These are phyloP conservation scores for Panzeria rudis DNA, from an alignment of 2,888 invertebrate species.

Conservation along the genomic window DNA sequence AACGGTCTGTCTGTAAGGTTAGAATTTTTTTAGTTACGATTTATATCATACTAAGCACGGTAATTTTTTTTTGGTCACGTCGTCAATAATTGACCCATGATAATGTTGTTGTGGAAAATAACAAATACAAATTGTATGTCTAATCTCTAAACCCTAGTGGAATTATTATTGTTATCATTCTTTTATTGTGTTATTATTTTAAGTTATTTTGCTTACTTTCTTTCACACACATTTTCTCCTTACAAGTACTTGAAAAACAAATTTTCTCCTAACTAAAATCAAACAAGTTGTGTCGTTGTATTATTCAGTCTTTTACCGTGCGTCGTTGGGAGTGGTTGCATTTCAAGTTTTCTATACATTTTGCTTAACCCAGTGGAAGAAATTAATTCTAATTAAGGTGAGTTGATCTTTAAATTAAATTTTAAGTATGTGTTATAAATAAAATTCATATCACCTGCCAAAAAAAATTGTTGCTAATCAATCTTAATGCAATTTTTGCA, in stretches of 20 bases:
- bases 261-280: constrained; percentile 60
- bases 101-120: too few relatives aligned
- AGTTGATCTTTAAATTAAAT: constrained; percentile 25
- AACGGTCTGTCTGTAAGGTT: too few relatives aligned
- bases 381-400: constrained; percentile 49
- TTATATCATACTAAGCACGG: too few relatives aligned
- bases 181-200: constrained; percentile 4
- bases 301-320: constrained; percentile 63
- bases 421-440: not conserved
- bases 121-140: too few relatives aligned
- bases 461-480: not conserved
- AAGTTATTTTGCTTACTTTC: constrained; percentile 31
- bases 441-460: not conserved
- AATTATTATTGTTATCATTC: constrained; percentile 19
- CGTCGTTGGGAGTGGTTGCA: constrained; percentile 63
- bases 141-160: too few relatives aligned
- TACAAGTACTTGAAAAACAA: constrained; percentile 47
- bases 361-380: constrained; percentile 23
- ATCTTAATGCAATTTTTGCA: constrained; percentile 12
- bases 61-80: too few relatives aligned
- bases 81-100: too few relatives aligned
- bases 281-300: constrained; percentile 45
- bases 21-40: too few relatives aligned
- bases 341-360: constrained; percentile 8
- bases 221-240: constrained; percentile 52